A percentile compares a stretch with the other conserved stretches of the same genome.
Evolutionary conservation across 2,113 vertebrate species (phyloP).

Genomic region (Heliornis fulica): DNA sequence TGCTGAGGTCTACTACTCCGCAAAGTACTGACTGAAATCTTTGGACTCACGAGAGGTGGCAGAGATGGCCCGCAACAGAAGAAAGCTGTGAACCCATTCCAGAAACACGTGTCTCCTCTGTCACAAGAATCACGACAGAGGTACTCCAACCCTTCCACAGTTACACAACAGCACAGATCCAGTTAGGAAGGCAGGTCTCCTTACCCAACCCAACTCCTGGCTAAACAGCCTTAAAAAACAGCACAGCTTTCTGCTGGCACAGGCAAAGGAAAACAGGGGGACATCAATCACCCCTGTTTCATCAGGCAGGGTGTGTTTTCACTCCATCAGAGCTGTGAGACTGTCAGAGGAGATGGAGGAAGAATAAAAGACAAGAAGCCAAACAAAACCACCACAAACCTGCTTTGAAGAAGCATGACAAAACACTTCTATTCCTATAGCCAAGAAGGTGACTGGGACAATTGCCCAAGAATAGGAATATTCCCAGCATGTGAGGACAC

Average conservation of each 20-base stretch:
- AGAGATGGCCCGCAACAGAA: background rate
- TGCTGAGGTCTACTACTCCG: background rate
- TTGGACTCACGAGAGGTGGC: background rate
- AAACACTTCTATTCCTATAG: background rate
- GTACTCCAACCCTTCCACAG: background rate
- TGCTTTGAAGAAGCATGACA: background rate
- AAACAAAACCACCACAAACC: background rate
- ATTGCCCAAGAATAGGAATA: background rate
- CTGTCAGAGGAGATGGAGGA: background rate
- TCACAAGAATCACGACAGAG: slow-evolving; percentile 13
- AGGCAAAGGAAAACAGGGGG: background rate
- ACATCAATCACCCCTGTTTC: background rate
- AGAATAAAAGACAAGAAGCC: background rate
- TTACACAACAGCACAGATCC: background rate
- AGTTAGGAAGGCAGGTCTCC: background rate
- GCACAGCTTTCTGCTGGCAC: background rate
- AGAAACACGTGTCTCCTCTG: background rate
- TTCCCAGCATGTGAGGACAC: background rate
- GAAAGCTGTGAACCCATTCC: background rate
- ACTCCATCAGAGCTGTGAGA: background rate
- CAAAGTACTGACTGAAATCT: background rate
- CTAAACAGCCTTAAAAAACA: background rate
- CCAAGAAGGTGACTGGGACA: background rate
- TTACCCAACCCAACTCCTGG: background rate
- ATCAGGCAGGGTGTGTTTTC: background rate